A percentile compares a stretch with the other conserved stretches of the same genome.
These are phyloP conservation scores for Pherbina coryleti DNA, from an alignment of 2,888 invertebrate genomes.

Conservation along the genomic window DNA sequence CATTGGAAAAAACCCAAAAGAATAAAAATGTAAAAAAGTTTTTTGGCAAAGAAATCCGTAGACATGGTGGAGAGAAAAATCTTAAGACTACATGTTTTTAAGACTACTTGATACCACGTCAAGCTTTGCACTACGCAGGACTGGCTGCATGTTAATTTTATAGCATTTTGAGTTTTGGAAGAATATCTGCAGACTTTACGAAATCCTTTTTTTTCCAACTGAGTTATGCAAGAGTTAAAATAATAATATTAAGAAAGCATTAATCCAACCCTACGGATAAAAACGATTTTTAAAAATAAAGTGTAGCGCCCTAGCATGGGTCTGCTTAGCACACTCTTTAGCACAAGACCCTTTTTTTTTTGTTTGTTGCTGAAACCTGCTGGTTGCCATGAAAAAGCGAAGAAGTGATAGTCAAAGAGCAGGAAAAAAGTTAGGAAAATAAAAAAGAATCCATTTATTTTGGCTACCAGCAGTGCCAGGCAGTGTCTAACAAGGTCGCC, in stretches of 20 bases:
- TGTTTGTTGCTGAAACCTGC: neutral
- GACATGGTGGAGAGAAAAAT: neutral
- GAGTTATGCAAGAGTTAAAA: no score
- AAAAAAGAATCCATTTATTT: neutral
- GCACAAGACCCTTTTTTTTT: neutral
- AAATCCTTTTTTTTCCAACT: no score
- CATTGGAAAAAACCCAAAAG: neutral
- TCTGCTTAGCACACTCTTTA: neutral
- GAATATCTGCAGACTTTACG: no score
- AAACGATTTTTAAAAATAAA: neutral
- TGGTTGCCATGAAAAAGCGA: neutral
- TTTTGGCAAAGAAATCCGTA: slow-evolving; percentile 1
- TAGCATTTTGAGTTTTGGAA: no score
- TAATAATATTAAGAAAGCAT: no score
- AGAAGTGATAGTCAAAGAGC: neutral
- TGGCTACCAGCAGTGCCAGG: neutral
- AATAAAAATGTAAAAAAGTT: neutral
- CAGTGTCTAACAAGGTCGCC: no score
- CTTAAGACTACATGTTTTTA: neutral
- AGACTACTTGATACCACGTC: neutral
- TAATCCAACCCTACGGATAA: no score
- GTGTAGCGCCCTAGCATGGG: neutral
- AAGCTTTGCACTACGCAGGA: neutral
- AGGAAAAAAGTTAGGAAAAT: neutral
- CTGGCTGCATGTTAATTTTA: no score